Evolutionary conservation across 2,888 invertebrate species (phyloP), one percentile per base, ranked within the genome.

Genomic region (Eucera pruinosa): DNA sequence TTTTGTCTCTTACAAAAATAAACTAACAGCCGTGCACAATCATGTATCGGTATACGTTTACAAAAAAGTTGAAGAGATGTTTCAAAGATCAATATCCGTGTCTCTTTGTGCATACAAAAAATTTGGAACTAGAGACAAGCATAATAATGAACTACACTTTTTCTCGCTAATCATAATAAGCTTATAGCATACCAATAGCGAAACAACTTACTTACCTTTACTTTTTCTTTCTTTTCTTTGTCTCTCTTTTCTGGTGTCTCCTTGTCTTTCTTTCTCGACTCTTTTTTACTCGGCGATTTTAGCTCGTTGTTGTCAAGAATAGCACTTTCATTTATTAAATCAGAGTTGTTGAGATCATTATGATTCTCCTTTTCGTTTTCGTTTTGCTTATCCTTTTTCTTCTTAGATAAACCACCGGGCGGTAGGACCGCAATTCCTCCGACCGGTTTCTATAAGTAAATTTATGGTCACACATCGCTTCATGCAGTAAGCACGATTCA

Each of bases 361-460:
- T 89, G 91, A 87, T 93, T 92, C 89, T 94, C 94, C 89, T 94
- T 94, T 85, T 93, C 94, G 89, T 94, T 95, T 82, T 94, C 94
- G 20, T 94, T 94, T 66, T 95, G 93, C 70, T 94, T 93, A 86
- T 94, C 94, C 89, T 93, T 93, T 82, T 93, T 93, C 90, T 93
- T 94, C 86, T 94, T 94, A 81, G 94, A 93, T 72, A 94, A 91
- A 71, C 94, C 94, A 45, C 95, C 95, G 23, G 95, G 94, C 57
- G 97, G 97, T 93, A 97, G 94, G 81, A 97, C 97, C 79, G 97
- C 96, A 74, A 97, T 96, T 9, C 97, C 97, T 55, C 97, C 97
- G 39, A 96, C 94, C 30, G 97, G 97, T 93, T 96, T 97, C 97
- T 97, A 94, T 61, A 94, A 94, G 81, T 86, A 90, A 89, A 90